Conservation (phyloP, 2,888 invertebrate species). For the Diarsia mendica region DNA sequence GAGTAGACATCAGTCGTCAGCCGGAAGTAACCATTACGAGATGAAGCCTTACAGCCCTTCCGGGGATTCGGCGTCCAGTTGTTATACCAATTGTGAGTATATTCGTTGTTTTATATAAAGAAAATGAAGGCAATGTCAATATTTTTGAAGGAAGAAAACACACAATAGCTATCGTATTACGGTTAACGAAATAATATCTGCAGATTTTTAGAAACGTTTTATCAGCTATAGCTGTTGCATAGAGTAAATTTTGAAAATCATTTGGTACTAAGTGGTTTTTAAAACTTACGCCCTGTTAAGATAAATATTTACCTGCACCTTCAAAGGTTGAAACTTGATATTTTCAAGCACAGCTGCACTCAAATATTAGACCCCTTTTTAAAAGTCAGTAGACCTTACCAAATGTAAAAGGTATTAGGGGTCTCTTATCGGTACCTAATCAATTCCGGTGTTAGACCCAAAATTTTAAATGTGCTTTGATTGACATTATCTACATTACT, state of each 20-base stretch:
- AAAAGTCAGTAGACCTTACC: slow-evolving; percentile 31
- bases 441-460: not conserved
- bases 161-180: not conserved
- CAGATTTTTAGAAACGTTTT: not conserved
- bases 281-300: not conserved
- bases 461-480: not conserved
- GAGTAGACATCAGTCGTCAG: slow-evolving; percentile 81
- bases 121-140: slow-evolving; percentile 16
- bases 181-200: accelerated
- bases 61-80: slow-evolving; percentile 86
- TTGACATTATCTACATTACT: not conserved
- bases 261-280: not conserved
- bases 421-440: not conserved
- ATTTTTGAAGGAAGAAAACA: not conserved
- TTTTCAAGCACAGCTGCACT: slow-evolving; percentile 39
- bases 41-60: slow-evolving; percentile 89
- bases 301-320: slow-evolving; percentile 25
- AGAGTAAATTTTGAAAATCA: not conserved
- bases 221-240: not conserved
- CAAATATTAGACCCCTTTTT: slow-evolving; percentile 38
- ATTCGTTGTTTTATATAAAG: slow-evolving; percentile 11
- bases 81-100: slow-evolving; percentile 86
- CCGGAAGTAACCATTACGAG: slow-evolving; percentile 86
- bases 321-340: slow-evolving; percentile 40
- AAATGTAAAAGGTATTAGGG: not conserved